Evolutionary conservation across 2,888 invertebrate species (phyloP).

Genomic region (Dioctria rufipes): DNA sequence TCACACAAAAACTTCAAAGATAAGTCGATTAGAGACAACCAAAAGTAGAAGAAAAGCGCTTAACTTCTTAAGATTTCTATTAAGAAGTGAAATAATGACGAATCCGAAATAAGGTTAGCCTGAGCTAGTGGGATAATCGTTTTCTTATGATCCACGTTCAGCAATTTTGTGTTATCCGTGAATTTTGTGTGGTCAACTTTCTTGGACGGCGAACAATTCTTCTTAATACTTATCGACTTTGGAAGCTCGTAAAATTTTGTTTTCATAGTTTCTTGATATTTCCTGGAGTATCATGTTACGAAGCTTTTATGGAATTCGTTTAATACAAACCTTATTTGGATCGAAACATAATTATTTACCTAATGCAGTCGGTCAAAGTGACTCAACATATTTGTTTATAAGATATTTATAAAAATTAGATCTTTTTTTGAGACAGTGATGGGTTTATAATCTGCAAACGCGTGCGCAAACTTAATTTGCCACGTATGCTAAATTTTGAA

Average conservation of each 20-base stretch:
- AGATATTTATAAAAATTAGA: too few relatives aligned
- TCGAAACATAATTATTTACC: too few relatives aligned
- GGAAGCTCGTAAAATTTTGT: not conserved
- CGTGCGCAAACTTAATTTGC: too few relatives aligned
- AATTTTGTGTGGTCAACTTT: not conserved
- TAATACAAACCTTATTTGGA: too few relatives aligned
- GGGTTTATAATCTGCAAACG: too few relatives aligned
- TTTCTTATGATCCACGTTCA: not conserved
- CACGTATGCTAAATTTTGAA: too few relatives aligned
- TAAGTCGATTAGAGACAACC: conserved; percentile 22
- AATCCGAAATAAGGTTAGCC: not conserved
- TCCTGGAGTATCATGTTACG: too few relatives aligned
- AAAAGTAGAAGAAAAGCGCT: not conserved
- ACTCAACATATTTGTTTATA: too few relatives aligned
- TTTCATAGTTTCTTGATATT: too few relatives aligned
- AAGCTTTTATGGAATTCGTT: too few relatives aligned
- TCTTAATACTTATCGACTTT: not conserved
- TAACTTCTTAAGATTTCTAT: not conserved
- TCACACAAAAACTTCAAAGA: not conserved
- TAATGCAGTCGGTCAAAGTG: too few relatives aligned
- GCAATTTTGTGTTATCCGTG: not conserved
- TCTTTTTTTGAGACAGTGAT: too few relatives aligned
- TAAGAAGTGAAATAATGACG: not conserved
- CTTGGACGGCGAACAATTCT: not conserved
- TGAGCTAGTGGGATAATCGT: not conserved